Percentiles rank a stretch among this genome's conserved stretches.
phyloP scores from a whole-genome alignment of 2,113 vertebrate genomes.

The Grus americana region DNA sequence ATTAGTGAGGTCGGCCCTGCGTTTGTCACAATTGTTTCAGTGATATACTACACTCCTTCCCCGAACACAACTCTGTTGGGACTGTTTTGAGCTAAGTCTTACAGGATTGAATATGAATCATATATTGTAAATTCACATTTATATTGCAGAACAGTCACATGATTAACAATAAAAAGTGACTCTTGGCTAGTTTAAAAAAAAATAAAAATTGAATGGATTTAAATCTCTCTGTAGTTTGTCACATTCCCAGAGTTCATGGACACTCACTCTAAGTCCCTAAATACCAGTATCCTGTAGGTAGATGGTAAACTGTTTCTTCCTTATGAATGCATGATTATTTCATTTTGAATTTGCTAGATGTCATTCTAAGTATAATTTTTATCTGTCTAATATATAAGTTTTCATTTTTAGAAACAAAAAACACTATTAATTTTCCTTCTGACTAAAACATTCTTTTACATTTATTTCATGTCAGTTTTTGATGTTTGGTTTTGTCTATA shows the following conservation, averaged over 20 bases:
- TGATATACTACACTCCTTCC: background rate
- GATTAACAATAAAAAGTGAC: background rate
- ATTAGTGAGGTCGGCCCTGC: background rate
- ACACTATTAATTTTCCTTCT: background rate
- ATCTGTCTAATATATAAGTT: background rate
- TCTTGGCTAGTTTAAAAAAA: background rate
- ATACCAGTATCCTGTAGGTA: background rate
- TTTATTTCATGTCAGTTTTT: background rate
- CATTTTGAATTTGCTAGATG: background rate
- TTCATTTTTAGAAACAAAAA: background rate
- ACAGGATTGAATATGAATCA: background rate
- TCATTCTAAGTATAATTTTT: background rate
- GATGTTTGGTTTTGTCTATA: background rate
- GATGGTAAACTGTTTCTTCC: background rate
- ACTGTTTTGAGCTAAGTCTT: background rate
- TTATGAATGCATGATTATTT: background rate
- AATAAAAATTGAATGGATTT: background rate
- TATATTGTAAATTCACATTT: background rate
- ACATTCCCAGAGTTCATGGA: background rate
- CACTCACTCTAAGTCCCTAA: background rate
- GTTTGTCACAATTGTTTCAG: background rate
- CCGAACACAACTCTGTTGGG: accelerated
- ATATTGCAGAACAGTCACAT: accelerated
- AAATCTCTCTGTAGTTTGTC: background rate
- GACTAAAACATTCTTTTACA: background rate